Conservation (phyloP, 2,113 vertebrate genomes). For the Leptocoma aspasia region DNA sequence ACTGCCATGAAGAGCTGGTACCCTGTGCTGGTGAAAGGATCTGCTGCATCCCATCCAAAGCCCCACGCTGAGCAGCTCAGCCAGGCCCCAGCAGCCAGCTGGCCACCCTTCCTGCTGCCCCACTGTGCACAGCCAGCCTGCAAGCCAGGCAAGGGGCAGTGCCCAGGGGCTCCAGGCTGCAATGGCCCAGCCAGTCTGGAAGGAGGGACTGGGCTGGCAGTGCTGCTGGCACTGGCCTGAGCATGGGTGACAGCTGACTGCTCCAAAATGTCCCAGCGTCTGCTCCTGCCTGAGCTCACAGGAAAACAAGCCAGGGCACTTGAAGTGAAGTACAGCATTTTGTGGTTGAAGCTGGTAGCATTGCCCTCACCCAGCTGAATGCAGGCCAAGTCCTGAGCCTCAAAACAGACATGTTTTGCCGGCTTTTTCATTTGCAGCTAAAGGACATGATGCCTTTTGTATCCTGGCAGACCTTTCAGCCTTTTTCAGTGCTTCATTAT, state of each 20-base stretch:
- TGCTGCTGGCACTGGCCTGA: not conserved
- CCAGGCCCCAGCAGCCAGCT: not conserved
- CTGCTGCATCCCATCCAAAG: not conserved
- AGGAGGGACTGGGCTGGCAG: not conserved
- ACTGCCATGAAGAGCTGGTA: not conserved
- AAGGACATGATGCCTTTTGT: not conserved
- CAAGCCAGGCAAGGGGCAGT: rapidly evolving
- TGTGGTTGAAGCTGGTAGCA: not conserved
- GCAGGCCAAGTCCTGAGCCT: not conserved
- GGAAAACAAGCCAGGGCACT: not conserved
- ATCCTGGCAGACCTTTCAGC: not conserved
- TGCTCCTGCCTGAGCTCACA: rapidly evolving
- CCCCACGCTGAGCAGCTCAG: not conserved
- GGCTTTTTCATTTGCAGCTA: not conserved
- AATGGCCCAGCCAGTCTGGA: not conserved
- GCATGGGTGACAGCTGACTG: not conserved
- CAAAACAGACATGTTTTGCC: not conserved
- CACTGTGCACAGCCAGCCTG: rapidly evolving
- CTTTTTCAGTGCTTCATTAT: not conserved
- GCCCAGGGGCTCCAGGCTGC: not conserved
- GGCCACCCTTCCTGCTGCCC: not conserved
- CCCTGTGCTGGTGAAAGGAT: not conserved
- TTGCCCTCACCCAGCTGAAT: not conserved
- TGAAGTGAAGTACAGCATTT: not conserved
- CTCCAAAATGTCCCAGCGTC: not conserved